Evolutionary conservation across 2,113 vertebrate species (phyloP), one percentile per base, ranked within the genome.

Genomic region (Petroica traversi): DNA sequence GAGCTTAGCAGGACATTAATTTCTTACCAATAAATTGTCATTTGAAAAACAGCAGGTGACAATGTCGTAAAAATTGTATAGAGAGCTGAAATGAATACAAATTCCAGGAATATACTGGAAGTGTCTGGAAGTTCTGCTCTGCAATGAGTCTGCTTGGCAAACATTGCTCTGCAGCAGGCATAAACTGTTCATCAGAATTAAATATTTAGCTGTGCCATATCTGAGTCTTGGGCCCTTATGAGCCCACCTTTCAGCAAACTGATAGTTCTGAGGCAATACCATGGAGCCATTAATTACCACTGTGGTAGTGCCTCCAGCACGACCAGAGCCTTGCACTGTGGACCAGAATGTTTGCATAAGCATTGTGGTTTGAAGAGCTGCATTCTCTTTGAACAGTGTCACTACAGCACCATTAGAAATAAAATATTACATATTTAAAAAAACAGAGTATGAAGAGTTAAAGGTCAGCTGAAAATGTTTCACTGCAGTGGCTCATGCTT

Each of bases 291-390:
- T 72, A 8, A 52, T 64, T 69, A 8, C 33, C 12, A 12, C 14
- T 0, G 0, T 6, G 26, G 25, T 12, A 23, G 38, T 31, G 29
- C 33, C 43, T 82, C n/a, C 26, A 31, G 34, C 62, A 49, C 0
- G 9, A 14, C 2, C 54, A 9, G 17, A 78, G 34, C 23, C 52
- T 23, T 49, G 28, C 41, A 13, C 7, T 23, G n/a, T 14, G 34
- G 31, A 68, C 34, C 19, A 59, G 16, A 85, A 48, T 0, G 2
- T 40, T 33, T 34, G 8, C 75, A 38, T 17, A 36, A 22, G 12
- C 12, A 28, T 19, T 40, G 31, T 10, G 22, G 26, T 34, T 62
- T 51, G 52, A 41, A 63, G 69, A n/a, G 59, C 3, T 46, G 49
- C 33, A 14, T 5, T 74, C 7, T 46, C 62, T 81, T 49, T 72